A percentile compares a stretch with the other conserved stretches of the same genome.
These are phyloP conservation scores for Tetragonula clypearis DNA, from an alignment of 1,140 invertebrate genomes.

Conservation along the genomic window DNA sequence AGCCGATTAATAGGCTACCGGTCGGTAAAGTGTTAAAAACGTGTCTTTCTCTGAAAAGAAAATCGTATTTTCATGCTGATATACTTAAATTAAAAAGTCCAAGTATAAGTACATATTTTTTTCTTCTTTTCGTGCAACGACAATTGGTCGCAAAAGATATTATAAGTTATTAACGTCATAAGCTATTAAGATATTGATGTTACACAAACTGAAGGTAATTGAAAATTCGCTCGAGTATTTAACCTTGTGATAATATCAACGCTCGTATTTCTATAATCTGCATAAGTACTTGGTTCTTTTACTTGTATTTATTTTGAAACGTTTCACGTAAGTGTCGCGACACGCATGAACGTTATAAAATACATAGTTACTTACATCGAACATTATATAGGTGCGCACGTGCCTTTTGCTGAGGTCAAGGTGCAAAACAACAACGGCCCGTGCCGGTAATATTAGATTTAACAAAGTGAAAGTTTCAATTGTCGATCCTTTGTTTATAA, in stretches of 20 bases:
- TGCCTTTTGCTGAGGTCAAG: conserved; percentile 14
- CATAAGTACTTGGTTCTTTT: background rate
- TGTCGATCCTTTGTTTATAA: conserved; percentile 12
- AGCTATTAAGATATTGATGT: no score
- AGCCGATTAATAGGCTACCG: no score
- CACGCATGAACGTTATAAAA: no score
- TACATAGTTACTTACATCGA: background rate
- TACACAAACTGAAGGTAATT: background rate
- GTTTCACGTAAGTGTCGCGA: background rate
- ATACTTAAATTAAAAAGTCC: no score
- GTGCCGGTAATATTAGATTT: conserved; percentile 18
- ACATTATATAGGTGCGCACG: background rate
- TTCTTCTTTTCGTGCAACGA: no score
- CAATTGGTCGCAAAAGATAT: background rate
- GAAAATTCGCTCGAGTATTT: background rate
- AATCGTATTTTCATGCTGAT: no score
- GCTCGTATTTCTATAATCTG: background rate
- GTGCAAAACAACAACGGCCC: conserved; percentile 25
- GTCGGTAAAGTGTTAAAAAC: no score
- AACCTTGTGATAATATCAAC: background rate
- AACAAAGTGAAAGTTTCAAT: conserved; percentile 19
- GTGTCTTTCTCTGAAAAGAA: background rate
- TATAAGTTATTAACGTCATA: no score
- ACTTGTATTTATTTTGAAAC: background rate
- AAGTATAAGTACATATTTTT: no score